phyloP scores from a whole-genome alignment of 2,113 vertebrate species.

The Melanostigma gelatinosum region DNA sequence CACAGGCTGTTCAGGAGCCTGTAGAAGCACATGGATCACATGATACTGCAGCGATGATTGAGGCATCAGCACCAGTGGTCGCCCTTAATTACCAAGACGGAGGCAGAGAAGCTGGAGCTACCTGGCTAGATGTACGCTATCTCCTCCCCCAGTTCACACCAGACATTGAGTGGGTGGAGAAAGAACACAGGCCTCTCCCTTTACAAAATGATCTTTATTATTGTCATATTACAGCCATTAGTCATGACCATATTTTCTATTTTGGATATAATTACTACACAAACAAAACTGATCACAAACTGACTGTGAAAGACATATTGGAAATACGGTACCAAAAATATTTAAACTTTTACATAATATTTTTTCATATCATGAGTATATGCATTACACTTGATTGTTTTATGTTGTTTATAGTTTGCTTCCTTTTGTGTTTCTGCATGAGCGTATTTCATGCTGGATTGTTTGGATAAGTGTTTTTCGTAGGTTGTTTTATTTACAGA shows the following conservation, averaged over 20 bases:
- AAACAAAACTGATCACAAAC: not conserved
- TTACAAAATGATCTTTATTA: not conserved
- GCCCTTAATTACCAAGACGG: constrained; percentile 65
- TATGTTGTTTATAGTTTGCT: no score
- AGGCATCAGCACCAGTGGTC: constrained; percentile 56
- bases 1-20: constrained; percentile 62
- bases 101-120: constrained; percentile 49
- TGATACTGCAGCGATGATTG: constrained; percentile 46
- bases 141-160: constrained; percentile 18
- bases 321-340: not conserved
- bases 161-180: constrained; percentile 32
- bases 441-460: no score
- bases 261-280: not conserved
- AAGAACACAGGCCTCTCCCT: constrained; percentile 5
- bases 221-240: not conserved
- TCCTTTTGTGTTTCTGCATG: no score
- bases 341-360: not conserved
- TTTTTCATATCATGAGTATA: no score
- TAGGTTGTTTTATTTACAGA: not conserved
- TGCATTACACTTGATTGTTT: no score
- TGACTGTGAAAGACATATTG: not conserved
- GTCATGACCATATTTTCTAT: not conserved
- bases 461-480: not conserved
- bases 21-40: constrained; percentile 40
- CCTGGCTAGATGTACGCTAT: constrained; percentile 32